Percentiles rank a stretch among this genome's conserved stretches.
Conservation (phyloP, 2,888 invertebrate species). For the Hemaris fuciformis region DNA sequence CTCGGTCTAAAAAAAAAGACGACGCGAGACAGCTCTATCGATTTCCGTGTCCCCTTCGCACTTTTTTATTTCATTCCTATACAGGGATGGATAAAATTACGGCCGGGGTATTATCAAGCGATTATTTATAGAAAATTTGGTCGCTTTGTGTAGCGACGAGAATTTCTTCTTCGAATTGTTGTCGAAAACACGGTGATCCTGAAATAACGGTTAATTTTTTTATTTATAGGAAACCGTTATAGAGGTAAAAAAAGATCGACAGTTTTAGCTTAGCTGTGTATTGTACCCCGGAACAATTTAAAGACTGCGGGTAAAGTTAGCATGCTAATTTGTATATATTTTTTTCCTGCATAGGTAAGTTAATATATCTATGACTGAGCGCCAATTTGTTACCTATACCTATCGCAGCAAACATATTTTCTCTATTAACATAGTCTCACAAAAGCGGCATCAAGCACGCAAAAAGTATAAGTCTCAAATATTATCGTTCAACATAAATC, state of each 20-base stretch:
- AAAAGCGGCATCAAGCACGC: too few species aligned
- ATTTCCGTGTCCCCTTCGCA: constrained; percentile 42
- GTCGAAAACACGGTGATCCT: constrained; percentile 45
- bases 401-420: too few species aligned
- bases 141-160: constrained; percentile 67
- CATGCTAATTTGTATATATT: background rate
- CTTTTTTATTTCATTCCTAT: constrained; percentile 76
- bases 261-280: too few species aligned
- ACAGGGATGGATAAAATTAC: constrained; percentile 78
- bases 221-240: constrained; percentile 52
- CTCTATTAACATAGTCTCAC: too few species aligned
- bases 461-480: too few species aligned
- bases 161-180: constrained; percentile 56
- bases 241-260: background rate
- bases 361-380: too few species aligned
- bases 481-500: too few species aligned
- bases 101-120: constrained; percentile 68
- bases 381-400: too few species aligned
- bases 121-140: constrained; percentile 80
- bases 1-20: constrained; percentile 17
- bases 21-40: constrained; percentile 45
- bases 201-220: constrained; percentile 50
- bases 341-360: too few species aligned
- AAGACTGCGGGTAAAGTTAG: too few species aligned
- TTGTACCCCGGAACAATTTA: too few species aligned